Conservation (phyloP, 2,888 invertebrate genomes). For the Brassicogethes aeneus region DNA sequence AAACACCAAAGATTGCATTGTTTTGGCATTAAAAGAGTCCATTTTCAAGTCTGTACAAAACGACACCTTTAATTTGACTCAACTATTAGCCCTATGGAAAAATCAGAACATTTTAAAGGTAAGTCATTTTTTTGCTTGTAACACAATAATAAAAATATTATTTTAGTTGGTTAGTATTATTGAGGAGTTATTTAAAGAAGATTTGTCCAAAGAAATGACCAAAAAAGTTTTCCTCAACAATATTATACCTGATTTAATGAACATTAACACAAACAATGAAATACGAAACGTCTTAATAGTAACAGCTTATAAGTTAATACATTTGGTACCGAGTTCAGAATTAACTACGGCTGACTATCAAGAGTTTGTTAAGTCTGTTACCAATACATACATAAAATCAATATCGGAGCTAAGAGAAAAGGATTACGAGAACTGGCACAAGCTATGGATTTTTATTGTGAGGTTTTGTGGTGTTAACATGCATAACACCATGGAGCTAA, state of each 20-base stretch:
- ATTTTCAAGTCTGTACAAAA: neutral
- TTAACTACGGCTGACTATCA: neutral
- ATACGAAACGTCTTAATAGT: slow-evolving; percentile 9
- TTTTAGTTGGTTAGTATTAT: neutral
- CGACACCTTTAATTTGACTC: neutral
- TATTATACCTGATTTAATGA: slow-evolving; percentile 19
- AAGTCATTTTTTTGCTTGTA: neutral
- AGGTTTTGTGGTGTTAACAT: slow-evolving; percentile 28
- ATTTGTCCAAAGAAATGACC: slow-evolving; percentile 8
- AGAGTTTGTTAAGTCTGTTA: neutral
- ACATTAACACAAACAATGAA: slow-evolving; percentile 9
- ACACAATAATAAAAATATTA: neutral
- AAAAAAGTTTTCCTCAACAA: slow-evolving; percentile 14
- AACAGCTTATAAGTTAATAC: neutral
- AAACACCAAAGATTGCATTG: neutral
- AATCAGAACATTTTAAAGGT: neutral
- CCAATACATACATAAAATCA: slow-evolving; percentile 11
- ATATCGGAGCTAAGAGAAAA: slow-evolving; percentile 21
- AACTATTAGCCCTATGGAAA: neutral
- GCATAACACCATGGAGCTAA: slow-evolving; percentile 27
- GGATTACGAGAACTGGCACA: slow-evolving; percentile 27
- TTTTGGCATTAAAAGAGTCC: neutral
- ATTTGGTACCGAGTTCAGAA: neutral
- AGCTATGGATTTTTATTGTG: slow-evolving; percentile 31
- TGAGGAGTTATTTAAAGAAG: neutral